phyloP scores from a whole-genome alignment of 2,888 invertebrate genomes.

The Ditula angustiorana region DNA sequence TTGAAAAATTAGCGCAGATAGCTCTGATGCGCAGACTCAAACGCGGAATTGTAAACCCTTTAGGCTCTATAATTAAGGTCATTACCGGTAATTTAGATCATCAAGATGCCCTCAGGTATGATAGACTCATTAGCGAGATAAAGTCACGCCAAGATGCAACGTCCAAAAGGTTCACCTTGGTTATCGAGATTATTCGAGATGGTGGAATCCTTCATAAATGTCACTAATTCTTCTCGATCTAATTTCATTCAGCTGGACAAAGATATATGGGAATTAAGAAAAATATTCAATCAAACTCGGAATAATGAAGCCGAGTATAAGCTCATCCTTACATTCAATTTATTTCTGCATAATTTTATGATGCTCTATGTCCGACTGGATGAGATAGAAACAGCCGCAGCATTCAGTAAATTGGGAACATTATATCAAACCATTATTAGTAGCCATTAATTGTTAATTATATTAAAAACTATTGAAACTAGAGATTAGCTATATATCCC shows the following conservation, averaged over 20 bases:
- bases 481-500: conserved; percentile 33
- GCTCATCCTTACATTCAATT: no score
- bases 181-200: conserved; percentile 41
- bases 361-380: conserved; percentile 17
- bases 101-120: conserved; percentile 31
- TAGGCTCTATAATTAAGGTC: no score
- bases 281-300: no score
- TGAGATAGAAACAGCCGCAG: conserved; percentile 39
- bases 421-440: conserved; percentile 22
- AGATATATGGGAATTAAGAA: conserved; percentile 7
- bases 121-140: conserved; percentile 40
- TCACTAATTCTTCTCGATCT: conserved; percentile 30
- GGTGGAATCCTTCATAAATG: conserved; percentile 34
- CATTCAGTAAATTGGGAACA: conserved; percentile 37
- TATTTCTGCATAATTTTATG: conserved; percentile 38
- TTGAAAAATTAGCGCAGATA: conserved; percentile 36
- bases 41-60: no score
- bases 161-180: no score
- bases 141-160: conserved; percentile 34
- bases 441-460: not conserved
- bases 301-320: no score
- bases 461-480: conserved; percentile 20
- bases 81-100: no score
- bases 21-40: not conserved
- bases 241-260: conserved; percentile 12